Conservation (phyloP, 2,113 vertebrate species). For the Salvator merianae region DNA sequence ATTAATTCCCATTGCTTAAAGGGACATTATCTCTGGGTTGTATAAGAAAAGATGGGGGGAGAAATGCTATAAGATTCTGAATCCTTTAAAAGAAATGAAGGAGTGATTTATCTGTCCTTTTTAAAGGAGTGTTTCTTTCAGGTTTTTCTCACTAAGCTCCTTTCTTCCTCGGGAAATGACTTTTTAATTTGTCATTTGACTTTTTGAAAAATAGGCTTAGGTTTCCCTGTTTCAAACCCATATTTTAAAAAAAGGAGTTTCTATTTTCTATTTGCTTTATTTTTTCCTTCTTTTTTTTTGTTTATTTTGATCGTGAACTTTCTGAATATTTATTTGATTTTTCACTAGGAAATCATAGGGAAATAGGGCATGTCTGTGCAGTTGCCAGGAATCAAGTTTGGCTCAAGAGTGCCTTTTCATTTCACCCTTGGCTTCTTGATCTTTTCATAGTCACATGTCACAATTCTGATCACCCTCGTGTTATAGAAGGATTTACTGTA, state of each 20-base stretch:
- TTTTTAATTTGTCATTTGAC: conserved; percentile 11
- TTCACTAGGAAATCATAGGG: too few species aligned
- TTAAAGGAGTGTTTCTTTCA: conserved; percentile 41
- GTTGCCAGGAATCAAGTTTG: too few species aligned
- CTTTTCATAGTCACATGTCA: too few species aligned
- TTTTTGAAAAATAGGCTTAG: neutral
- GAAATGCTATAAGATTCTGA: conserved; percentile 23
- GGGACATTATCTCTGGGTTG: conserved; percentile 59
- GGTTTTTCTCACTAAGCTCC: conserved; percentile 23
- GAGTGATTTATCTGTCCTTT: conserved; percentile 43
- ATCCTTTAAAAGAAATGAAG: conserved; percentile 48
- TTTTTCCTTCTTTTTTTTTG: neutral
- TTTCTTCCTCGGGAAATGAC: conserved; percentile 20
- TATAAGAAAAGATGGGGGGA: neutral
- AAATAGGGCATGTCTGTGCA: too few species aligned
- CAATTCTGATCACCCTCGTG: too few species aligned
- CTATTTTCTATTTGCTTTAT: neutral
- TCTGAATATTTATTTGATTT: neutral
- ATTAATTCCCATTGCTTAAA: conserved; percentile 73
- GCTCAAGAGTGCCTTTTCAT: too few species aligned
- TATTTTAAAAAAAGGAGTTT: neutral
- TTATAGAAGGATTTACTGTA: too few species aligned
- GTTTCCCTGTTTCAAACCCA: neutral
- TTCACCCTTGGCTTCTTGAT: too few species aligned
- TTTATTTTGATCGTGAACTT: neutral